Conservation (phyloP, 2,888 invertebrate species). For the Pollenia amentaria region DNA sequence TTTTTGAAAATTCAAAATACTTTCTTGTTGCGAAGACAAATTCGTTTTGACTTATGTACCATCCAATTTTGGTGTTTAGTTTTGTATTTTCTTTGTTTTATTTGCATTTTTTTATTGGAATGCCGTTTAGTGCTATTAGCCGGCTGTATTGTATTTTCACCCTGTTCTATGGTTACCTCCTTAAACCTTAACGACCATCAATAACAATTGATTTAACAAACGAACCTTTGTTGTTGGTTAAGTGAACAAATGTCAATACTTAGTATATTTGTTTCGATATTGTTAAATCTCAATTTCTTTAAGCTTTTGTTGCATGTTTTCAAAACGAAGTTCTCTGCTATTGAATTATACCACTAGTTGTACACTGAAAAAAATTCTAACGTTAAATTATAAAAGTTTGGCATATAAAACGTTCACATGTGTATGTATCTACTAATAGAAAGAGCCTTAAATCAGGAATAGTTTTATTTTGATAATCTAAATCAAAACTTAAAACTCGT, state of each 20-base stretch:
- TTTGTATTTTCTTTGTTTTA: constrained; percentile 4
- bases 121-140: constrained; percentile 38
- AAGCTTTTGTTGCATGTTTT: not conserved
- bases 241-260: constrained; percentile 45
- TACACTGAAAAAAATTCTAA: not conserved
- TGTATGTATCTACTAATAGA: too few species aligned
- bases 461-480: too few species aligned
- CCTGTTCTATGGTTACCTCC: constrained; percentile 46
- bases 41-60: constrained; percentile 32
- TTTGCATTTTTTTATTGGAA: constrained; percentile 26
- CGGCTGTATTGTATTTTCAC: constrained; percentile 10
- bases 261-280: constrained; percentile 19
- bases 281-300: constrained; percentile 20
- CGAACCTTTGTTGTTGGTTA: constrained; percentile 7
- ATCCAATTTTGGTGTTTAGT: not conserved
- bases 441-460: too few species aligned
- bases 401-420: too few species aligned
- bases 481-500: too few species aligned
- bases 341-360: not conserved
- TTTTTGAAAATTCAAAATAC: constrained; percentile 4
- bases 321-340: not conserved
- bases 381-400: too few species aligned
- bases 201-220: constrained; percentile 70
- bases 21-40: constrained; percentile 39
- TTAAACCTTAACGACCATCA: constrained; percentile 46